Evolutionary conservation across 2,797 vertebrate species (phyloP).

Genomic region (Microcaecilia unicolor): DNA sequence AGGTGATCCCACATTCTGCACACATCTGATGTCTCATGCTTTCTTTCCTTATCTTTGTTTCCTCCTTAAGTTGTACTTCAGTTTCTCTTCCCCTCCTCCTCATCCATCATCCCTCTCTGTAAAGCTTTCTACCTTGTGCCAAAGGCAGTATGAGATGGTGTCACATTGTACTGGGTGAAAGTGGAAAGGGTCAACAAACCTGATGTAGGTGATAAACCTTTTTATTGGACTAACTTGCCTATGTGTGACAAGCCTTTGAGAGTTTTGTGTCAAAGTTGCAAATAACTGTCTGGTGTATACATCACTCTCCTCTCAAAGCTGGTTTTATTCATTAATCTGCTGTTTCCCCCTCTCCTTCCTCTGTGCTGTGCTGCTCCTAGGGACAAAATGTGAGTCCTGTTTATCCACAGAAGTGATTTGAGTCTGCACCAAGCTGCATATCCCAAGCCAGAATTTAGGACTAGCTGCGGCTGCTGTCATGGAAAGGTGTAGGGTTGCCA

Average conservation of each 20-base stretch:
- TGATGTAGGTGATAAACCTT: too few species aligned
- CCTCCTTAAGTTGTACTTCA: neutral
- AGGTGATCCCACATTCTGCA: too few species aligned
- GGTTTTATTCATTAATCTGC: conserved; percentile 32
- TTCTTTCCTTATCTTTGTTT: neutral
- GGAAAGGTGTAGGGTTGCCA: too few species aligned
- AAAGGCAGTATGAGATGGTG: too few species aligned
- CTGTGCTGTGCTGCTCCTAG: conserved; percentile 43
- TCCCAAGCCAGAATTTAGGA: conserved; percentile 34
- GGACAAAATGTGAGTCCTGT: conserved; percentile 52
- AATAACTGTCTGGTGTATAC: too few species aligned
- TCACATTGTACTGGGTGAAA: too few species aligned
- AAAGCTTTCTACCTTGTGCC: neutral
- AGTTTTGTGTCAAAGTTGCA: too few species aligned
- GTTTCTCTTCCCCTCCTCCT: neutral
- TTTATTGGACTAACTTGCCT: too few species aligned
- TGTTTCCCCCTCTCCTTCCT: conserved; percentile 44
- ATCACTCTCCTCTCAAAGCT: too few species aligned
- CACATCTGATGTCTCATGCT: neutral
- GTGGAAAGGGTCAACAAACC: too few species aligned
- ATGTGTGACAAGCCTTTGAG: too few species aligned
- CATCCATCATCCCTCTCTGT: neutral
- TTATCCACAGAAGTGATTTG: conserved; percentile 1
- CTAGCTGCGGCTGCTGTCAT: conserved; percentile 30
- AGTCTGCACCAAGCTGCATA: conserved; percentile 12